Evolutionary conservation across 2,797 vertebrate species (phyloP).

Genomic region (Zenarchopterus dispar): DNA sequence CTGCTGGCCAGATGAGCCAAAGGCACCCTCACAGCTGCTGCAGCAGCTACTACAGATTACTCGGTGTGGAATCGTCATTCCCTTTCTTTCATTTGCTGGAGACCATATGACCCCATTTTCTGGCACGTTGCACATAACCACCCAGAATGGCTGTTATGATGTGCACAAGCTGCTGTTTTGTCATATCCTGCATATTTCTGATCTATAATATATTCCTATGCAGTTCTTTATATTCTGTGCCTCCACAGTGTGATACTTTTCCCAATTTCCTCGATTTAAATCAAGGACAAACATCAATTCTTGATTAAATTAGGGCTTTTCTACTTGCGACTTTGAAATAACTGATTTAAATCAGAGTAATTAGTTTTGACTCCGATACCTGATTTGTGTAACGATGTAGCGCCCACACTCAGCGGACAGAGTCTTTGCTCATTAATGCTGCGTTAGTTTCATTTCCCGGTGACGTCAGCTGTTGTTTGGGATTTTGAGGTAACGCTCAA

Average conservation of each 20-base stretch:
- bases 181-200: background rate
- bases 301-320: conserved; percentile 3
- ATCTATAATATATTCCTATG: background rate
- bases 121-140: conserved; percentile 14
- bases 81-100: conserved; percentile 31
- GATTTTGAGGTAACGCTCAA: background rate
- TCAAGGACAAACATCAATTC: background rate
- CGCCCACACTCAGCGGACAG: background rate
- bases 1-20: conserved; percentile 64
- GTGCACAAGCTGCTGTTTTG: background rate
- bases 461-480: conserved; percentile 11
- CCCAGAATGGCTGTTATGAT: conserved; percentile 22
- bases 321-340: too few relatives aligned
- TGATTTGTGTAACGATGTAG: conserved; percentile 18
- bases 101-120: conserved; percentile 60
- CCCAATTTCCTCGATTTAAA: background rate
- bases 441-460: conserved; percentile 15
- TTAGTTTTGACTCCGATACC: conserved; percentile 5
- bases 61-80: conserved; percentile 47
- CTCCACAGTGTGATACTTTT: background rate
- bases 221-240: conserved; percentile 2
- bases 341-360: background rate
- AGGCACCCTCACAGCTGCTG: conserved; percentile 66
- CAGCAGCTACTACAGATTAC: conserved; percentile 58
- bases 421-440: conserved; percentile 22